Conservation (phyloP, 2,888 invertebrate species). For the Hedya salicella region DNA sequence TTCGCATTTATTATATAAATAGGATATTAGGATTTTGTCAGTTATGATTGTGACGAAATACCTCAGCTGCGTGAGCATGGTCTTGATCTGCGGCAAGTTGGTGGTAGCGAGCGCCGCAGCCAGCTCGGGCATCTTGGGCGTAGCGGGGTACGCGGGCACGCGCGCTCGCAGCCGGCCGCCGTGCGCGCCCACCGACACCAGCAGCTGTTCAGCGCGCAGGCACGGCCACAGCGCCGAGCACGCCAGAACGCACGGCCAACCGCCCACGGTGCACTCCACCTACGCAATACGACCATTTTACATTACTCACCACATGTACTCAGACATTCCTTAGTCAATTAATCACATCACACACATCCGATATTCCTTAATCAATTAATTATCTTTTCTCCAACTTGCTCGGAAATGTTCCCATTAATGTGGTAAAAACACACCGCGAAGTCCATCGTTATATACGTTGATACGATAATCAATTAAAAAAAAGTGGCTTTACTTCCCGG, state of each 20-base stretch:
- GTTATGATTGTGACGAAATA: constrained; percentile 50
- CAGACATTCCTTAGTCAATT: too few species aligned
- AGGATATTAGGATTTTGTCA: too few species aligned
- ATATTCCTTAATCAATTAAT: too few species aligned
- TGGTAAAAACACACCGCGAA: too few species aligned
- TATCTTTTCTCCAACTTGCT: too few species aligned
- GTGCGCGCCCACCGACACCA: constrained; percentile 97
- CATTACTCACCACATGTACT: not conserved
- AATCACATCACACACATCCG: too few species aligned
- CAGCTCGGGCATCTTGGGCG: constrained; percentile 92
- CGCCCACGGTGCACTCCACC: constrained; percentile 91
- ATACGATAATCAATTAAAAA: too few species aligned
- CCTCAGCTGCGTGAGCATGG: constrained; percentile 81
- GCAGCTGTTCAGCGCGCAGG: constrained; percentile 94
- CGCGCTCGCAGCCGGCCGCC: constrained; percentile 96
- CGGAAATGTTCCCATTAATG: too few species aligned
- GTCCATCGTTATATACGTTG: too few species aligned
- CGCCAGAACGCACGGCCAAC: constrained; percentile 96
- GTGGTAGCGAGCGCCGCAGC: constrained; percentile 87
- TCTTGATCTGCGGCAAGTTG: constrained; percentile 61
- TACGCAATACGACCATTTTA: constrained; percentile 54
- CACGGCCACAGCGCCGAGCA: constrained; percentile 96
- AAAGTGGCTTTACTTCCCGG: too few species aligned
- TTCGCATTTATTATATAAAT: too few species aligned
- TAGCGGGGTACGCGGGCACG: constrained; percentile 94